Base-by-base conservation (phyloP, 1,140 invertebrate species). In the Lanistes nyassanus region DNA sequence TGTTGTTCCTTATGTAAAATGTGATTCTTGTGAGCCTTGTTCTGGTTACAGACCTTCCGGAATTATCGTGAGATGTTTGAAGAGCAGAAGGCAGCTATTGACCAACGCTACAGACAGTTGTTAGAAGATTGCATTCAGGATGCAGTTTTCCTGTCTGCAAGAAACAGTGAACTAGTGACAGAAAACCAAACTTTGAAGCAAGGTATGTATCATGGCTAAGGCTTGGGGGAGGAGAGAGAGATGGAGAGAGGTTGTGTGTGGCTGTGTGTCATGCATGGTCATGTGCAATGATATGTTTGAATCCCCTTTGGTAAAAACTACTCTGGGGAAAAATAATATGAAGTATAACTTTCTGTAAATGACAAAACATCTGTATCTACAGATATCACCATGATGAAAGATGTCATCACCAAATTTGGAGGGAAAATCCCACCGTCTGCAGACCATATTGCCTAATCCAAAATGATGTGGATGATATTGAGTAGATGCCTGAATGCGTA, bases 61-160 rank as follows among this genome's bases (percentile, higher is more conserved):
- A 78, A 81, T 34, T 88, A 88, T 67, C 79, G 86, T 6, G 84
- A 87, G 76, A 84, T 87, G 83, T 88, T 87, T 81, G 86, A 88
- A 74, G 83, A 88, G 62, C 86, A 88, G 83, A 88, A 88, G 58
- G 80, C 82, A 5, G 85, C 83, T 7, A 77, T 88, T 37, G 86
- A 88, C 34, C 84, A 86, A 62, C 66, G 86, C 16, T 88, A 87
- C 74, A 75, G 86, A 47, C 76, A 81, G 26, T 76, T 88, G 23
- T 79, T 88, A 21, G 85, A 88, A 42, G 85, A 88, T 53, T 80
- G 84, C 34, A 84, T 88, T 23, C 86, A 88, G 71, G 86, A 88
- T 74, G 85, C 86, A 13, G 80, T 88, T 9, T 88, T 83, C 73
- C 72, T 87, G 73, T 88, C 86, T 4, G 78, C 83, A 55, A 71